Percentiles rank a stretch among this genome's conserved stretches.
phyloP scores from a whole-genome alignment of 2,888 invertebrate genomes.

The Sicus ferrugineus region DNA sequence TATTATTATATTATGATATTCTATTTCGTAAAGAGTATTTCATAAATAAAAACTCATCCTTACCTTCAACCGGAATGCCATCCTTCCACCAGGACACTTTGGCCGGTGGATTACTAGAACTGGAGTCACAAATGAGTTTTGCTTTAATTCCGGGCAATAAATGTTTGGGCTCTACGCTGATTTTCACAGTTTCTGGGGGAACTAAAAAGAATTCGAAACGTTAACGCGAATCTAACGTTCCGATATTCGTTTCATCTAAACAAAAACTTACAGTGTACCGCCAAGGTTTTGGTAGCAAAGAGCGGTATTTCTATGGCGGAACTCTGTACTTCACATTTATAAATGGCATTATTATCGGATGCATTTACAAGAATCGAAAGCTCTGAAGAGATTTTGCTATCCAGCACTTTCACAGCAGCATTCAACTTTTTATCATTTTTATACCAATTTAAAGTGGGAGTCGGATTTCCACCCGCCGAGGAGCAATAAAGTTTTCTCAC shows the following conservation, averaged over 20 bases:
- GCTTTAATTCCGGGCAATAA: slow-evolving; percentile 58
- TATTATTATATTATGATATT: no score
- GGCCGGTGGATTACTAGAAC: slow-evolving; percentile 60
- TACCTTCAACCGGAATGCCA: slow-evolving; percentile 59
- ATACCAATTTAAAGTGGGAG: slow-evolving; percentile 56
- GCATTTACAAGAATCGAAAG: slow-evolving; percentile 57
- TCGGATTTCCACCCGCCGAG: slow-evolving; percentile 59
- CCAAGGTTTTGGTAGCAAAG: slow-evolving; percentile 56
- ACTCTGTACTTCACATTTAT: slow-evolving; percentile 60
- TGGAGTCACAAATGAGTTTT: slow-evolving; percentile 60
- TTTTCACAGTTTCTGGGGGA: slow-evolving; percentile 60
- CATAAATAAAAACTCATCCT: neutral
- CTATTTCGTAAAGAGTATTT: no score
- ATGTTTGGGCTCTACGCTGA: slow-evolving; percentile 57
- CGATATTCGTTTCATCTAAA: neutral
- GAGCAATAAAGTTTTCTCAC: slow-evolving; percentile 56
- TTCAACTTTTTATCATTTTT: slow-evolving; percentile 60
- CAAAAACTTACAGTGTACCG: slow-evolving; percentile 58
- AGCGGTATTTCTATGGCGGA: slow-evolving; percentile 60
- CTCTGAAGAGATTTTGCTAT: slow-evolving; percentile 55
- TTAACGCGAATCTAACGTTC: neutral
- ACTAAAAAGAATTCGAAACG: slow-evolving; percentile 42
- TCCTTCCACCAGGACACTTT: slow-evolving; percentile 62
- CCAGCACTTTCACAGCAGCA: slow-evolving; percentile 51
- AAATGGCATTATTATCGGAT: slow-evolving; percentile 60